Base-by-base conservation (phyloP, 2,797 vertebrate species). In the Brachymystax lenok region DNA sequence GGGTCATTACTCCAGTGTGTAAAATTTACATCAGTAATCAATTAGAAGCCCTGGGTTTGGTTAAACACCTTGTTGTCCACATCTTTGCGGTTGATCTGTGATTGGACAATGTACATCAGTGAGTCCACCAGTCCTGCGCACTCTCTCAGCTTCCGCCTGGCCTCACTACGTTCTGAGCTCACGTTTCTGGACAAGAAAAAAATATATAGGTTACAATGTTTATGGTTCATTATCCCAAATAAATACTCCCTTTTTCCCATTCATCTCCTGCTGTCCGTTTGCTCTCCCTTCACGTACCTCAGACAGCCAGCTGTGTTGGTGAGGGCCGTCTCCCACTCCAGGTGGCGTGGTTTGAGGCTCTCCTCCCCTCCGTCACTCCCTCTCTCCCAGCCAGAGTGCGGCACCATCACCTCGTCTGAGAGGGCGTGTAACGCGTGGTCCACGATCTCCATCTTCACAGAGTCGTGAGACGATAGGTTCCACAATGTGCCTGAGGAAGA, bases 371-470 rank as follows among this genome's bases (percentile, higher is more conserved):
- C 96, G 0, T 82, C 88, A 51, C 77, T 90, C 8, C 96, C 97
- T 75, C 93, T 92, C 86, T 99, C 96, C 98, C 97, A 99, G 54
- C 98, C 98, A 0, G 98, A 99, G 88, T 91, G 97, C 0, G 97
- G 97, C 81, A 99, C 96, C 71, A 99, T 87, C 21, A 99, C 97
- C 83, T 99, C 98, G 0, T 98, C 97, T 0, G 95, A 96, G 63
- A 99, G 89, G 0, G 98, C 97, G 0, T 98, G 96, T 72, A 99
- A 90, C 0, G 97, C 98, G 0, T 99, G 97, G 86, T 99, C 98
- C 88, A 99, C 98, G 0, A 99, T 98, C 90, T 98, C 98, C 98
- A 99, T 99, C 92, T 99, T 99, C 78, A 99, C 97, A 0, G 96
- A 96, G 89, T 99, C 98, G 0, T 99, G 96, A 0, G 98, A 99